Evolutionary conservation across 2,113 vertebrate genomes (phyloP), one percentile per base, ranked within the genome.

Genomic region (Phalacrocorax pelagicus): DNA sequence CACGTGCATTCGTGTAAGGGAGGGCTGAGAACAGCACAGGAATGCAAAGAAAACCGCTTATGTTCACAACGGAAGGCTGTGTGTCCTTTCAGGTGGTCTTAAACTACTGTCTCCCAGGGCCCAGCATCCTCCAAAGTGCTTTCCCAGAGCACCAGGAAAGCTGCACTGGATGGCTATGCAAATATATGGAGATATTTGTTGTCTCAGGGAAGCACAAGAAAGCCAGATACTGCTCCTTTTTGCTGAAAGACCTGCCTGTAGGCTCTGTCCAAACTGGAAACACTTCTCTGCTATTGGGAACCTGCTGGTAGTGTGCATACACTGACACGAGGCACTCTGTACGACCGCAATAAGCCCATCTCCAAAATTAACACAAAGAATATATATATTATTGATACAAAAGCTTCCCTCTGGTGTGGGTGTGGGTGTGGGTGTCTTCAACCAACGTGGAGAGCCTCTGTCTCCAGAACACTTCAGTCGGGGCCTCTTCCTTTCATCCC

Each of bases 21-120:
- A 26, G 5, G 70, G 67, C 42, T 77, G 51, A 36, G 38, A 34
- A 23, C n/a, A 46, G 49, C 13, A 46, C 19, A 69, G 22, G 29
- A 34, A 44, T 6, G 12, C 61, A 74, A n/a, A 49, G 42, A 19
- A 66, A 57, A 36, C 23, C 58, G 29, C 19, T 79, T 42, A 2
- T 42, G 11, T 6, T 82, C 82, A 58, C 57, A 24, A 29, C 75
- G 47, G 34, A 88, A 44, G 71, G 11, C 47, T 55, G 29, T 15
- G 24, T 46, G 8, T 42, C 36, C 71, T 54, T 66, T 44, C 36
- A 58, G 4, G 21, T 57, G 36, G 23, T 38, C 38, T 74, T 22
- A 12, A 66, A 19, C 24, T 47, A 24, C 34, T 1, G 1, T 12
- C 26, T 90, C 30, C 21, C 8, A 2, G 1, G 11, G 16, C 5